phyloP scores from a whole-genome alignment of 2,797 vertebrate species.

The Heteromormyrus szaboi region DNA sequence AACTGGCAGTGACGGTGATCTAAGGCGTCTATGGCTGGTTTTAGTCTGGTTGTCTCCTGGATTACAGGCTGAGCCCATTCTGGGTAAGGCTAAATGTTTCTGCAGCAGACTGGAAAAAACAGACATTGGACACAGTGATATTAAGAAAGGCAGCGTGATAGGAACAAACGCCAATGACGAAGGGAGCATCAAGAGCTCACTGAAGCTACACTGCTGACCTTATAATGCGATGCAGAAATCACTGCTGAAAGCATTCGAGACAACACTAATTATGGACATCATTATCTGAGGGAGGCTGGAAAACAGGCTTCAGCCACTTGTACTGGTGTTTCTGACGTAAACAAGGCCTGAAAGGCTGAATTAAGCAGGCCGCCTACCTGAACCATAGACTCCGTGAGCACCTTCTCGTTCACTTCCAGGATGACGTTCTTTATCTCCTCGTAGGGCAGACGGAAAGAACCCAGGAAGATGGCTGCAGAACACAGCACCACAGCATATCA shows the following conservation, averaged over 20 bases:
- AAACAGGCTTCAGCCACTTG: not conserved
- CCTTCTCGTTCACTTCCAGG: constrained; percentile 71
- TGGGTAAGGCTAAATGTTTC: not conserved
- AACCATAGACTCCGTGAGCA: constrained; percentile 73
- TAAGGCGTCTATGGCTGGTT: not conserved
- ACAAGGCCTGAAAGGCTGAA: not conserved
- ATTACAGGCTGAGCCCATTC: not conserved
- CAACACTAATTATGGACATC: not conserved
- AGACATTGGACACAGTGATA: not conserved
- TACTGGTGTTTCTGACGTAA: not conserved
- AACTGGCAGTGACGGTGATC: not conserved
- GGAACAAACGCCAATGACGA: not conserved
- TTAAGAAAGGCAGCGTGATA: not conserved
- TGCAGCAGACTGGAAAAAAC: not conserved
- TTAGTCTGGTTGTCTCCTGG: not conserved
- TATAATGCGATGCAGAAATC: not conserved
- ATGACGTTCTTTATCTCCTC: constrained; percentile 74
- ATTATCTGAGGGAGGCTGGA: not conserved
- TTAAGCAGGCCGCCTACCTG: constrained; percentile 52
- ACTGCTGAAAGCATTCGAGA: not conserved
- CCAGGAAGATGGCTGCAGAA: constrained; percentile 74
- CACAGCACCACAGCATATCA: not conserved
- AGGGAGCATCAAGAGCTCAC: not conserved
- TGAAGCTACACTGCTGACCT: not conserved
- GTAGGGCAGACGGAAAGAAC: constrained; percentile 75